Evolutionary conservation across 2,797 vertebrate genomes (phyloP).

Genomic region (Catharus ustulatus): DNA sequence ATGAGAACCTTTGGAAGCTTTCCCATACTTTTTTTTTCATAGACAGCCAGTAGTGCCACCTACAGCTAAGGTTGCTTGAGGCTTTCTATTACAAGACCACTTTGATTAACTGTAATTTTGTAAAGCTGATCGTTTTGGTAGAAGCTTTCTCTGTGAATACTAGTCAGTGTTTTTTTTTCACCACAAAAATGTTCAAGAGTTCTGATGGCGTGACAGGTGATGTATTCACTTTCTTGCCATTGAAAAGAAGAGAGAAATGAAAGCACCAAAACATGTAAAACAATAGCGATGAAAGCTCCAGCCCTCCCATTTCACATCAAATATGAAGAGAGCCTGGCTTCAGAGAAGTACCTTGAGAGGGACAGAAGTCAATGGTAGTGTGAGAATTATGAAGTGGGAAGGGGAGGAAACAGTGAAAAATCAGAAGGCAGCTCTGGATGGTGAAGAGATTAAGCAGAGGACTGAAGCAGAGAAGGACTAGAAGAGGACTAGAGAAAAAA

Average conservation of each 20-base stretch:
- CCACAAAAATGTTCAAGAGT: not conserved
- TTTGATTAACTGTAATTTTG: not conserved
- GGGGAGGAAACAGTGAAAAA: not conserved
- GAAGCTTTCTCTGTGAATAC: not conserved
- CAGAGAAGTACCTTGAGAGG: not conserved
- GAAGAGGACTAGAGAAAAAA: not conserved
- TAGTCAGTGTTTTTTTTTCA: not conserved
- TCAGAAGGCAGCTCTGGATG: not conserved
- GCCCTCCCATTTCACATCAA: not conserved
- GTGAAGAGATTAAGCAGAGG: not conserved
- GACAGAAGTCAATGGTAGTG: not conserved
- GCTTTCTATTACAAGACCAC: not conserved
- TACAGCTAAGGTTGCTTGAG: not conserved
- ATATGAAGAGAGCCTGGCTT: not conserved
- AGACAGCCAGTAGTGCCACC: not conserved
- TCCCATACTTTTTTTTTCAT: not conserved
- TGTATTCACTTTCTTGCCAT: not conserved
- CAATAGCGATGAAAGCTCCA: not conserved
- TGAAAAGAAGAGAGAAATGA: not conserved
- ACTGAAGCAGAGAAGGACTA: not conserved
- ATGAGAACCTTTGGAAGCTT: not conserved
- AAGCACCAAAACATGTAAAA: accelerated
- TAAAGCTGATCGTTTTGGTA: not conserved
- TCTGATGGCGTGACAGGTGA: not conserved
- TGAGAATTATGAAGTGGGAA: not conserved